These are phyloP conservation scores for Paramisgurnus dabryanus DNA, from an alignment of 2,113 vertebrate genomes.

Conservation along the genomic window DNA sequence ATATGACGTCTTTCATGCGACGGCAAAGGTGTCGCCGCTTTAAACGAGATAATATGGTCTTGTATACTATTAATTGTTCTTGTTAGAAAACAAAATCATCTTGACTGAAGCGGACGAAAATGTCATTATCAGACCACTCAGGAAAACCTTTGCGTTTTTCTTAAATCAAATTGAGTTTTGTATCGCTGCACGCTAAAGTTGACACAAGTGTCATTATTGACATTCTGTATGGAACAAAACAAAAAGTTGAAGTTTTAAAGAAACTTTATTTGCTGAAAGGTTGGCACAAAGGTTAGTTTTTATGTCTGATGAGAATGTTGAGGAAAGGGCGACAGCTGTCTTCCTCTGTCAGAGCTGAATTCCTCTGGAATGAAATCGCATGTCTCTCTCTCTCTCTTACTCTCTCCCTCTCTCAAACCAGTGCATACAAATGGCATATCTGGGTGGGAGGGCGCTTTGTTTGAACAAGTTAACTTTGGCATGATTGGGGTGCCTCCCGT, in stretches of 20 bases:
- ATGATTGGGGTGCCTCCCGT: slow-evolving; percentile 88
- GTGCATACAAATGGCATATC: slow-evolving; percentile 52
- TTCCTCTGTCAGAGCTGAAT: slow-evolving; percentile 70
- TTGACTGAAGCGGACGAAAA: slow-evolving; percentile 20
- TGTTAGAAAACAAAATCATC: slow-evolving; percentile 12
- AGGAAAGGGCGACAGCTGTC: slow-evolving; percentile 76
- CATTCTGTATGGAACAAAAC: slow-evolving; percentile 29
- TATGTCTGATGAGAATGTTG: slow-evolving; percentile 60
- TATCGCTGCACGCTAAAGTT: not conserved
- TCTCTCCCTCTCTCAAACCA: slow-evolving; percentile 38
- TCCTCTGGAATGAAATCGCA: slow-evolving; percentile 73
- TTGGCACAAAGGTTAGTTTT: slow-evolving; percentile 29
- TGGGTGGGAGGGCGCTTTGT: slow-evolving; percentile 61
- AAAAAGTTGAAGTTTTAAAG: slow-evolving; percentile 24
- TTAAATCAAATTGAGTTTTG: slow-evolving; percentile 21
- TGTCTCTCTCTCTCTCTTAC: slow-evolving; percentile 38
- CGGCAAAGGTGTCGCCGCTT: slow-evolving; percentile 64
- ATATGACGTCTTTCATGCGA: slow-evolving; percentile 72
- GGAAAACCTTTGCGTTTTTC: not conserved
- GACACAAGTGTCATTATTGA: slow-evolving; percentile 6
- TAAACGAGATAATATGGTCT: slow-evolving; percentile 61
- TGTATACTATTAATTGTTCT: slow-evolving; percentile 48
- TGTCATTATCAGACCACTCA: slow-evolving; percentile 3
- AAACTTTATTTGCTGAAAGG: slow-evolving; percentile 47
- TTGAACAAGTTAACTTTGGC: slow-evolving; percentile 86